Evolutionary conservation across 1,140 invertebrate species (phyloP).

Genomic region (Papilio polytes): DNA sequence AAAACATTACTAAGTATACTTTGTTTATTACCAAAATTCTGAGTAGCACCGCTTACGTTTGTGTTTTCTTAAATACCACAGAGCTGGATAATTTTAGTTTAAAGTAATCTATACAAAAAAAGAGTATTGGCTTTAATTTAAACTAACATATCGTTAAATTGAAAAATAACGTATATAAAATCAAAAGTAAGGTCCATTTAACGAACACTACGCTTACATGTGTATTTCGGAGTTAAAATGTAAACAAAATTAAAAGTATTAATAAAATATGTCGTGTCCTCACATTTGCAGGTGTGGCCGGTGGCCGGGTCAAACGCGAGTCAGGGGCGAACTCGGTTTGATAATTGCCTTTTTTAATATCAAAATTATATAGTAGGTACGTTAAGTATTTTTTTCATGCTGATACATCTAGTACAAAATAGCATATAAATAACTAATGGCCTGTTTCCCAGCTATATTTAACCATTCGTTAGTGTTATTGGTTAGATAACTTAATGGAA

Average conservation of each 20-base stretch:
- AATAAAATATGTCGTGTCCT: constrained; percentile 23
- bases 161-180: no score
- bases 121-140: not conserved
- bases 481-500: no score
- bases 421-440: not conserved
- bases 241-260: constrained; percentile 23
- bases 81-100: not conserved
- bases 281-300: constrained; percentile 22
- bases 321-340: constrained; percentile 26
- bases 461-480: no score
- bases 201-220: not conserved
- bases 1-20: not conserved
- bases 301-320: constrained; percentile 30
- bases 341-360: constrained; percentile 32
- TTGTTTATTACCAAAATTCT: not conserved
- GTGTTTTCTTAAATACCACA: not conserved
- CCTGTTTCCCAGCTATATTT: no score
- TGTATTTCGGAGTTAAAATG: constrained; percentile 2
- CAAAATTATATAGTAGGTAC: not conserved
- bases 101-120: not conserved
- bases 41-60: not conserved
- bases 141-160: no score
- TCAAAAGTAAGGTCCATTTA: no score
- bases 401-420: not conserved
- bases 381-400: not conserved